These are phyloP conservation scores for Spilosoma lubricipeda DNA, from an alignment of 2,888 invertebrate genomes.

Conservation along the genomic window DNA sequence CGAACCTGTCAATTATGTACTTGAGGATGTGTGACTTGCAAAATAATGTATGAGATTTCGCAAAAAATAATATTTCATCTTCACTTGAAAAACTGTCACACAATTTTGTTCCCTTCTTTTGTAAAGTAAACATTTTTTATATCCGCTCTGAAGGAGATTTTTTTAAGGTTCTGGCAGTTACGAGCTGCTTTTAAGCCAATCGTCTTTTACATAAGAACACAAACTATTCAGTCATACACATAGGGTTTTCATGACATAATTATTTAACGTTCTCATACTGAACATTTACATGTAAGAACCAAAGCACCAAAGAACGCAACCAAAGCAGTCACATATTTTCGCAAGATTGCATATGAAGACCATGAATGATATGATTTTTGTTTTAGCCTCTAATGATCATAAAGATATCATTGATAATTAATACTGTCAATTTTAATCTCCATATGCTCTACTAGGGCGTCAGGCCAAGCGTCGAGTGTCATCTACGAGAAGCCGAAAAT, in stretches of 20 bases:
- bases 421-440: background rate
- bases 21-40: background rate
- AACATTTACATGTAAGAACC: background rate
- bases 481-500: no score
- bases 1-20: background rate
- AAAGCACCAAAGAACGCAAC: no score
- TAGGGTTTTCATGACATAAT: background rate
- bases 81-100: background rate
- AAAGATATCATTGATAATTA: background rate
- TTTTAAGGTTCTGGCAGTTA: background rate
- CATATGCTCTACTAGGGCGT: no score
- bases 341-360: background rate
- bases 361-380: background rate
- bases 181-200: background rate
- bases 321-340: background rate
- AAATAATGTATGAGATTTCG: background rate
- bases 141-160: background rate
- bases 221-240: background rate
- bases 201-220: background rate
- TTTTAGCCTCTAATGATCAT: background rate
- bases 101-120: background rate
- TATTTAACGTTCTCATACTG: background rate
- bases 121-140: background rate
- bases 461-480: no score
- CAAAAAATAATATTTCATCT: background rate